Conservation (phyloP, 2,113 vertebrate species). For the Calidris pygmaea region DNA sequence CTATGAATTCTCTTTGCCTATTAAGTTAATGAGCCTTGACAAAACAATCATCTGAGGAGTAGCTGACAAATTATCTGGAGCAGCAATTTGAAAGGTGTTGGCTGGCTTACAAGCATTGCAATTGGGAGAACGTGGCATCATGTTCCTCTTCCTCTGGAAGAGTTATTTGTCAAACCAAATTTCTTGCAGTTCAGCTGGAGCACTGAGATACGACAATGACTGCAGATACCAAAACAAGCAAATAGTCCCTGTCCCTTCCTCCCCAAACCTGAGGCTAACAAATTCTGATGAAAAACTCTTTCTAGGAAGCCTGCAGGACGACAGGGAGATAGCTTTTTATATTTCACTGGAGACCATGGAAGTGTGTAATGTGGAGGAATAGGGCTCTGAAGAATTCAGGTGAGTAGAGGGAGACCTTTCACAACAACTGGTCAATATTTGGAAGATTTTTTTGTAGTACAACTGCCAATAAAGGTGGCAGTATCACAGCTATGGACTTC, state of each 20-base stretch:
- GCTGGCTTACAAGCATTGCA: constrained; percentile 2
- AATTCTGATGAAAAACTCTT: background rate
- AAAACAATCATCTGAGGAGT: constrained; percentile 25
- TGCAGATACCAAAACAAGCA: background rate
- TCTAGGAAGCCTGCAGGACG: background rate
- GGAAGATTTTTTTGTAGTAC: background rate
- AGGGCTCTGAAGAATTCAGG: background rate
- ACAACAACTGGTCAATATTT: background rate
- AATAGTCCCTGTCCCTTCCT: background rate
- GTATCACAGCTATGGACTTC: background rate
- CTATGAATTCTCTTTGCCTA: constrained; percentile 26
- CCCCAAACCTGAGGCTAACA: background rate
- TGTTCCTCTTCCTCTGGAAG: background rate
- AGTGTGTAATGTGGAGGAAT: background rate
- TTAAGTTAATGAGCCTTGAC: constrained; percentile 53
- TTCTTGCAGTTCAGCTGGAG: background rate
- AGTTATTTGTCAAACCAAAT: constrained; percentile 3
- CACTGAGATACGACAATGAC: background rate
- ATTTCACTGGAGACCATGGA: background rate
- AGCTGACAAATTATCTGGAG: constrained; percentile 40
- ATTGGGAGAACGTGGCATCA: background rate
- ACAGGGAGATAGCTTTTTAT: background rate
- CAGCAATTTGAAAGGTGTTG: background rate
- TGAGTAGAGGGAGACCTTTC: background rate
- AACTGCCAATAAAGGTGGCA: background rate